Evolutionary conservation across 2,888 invertebrate species (phyloP), one percentile per base, ranked within the genome.

Genomic region (Brachyopa scutellaris): DNA sequence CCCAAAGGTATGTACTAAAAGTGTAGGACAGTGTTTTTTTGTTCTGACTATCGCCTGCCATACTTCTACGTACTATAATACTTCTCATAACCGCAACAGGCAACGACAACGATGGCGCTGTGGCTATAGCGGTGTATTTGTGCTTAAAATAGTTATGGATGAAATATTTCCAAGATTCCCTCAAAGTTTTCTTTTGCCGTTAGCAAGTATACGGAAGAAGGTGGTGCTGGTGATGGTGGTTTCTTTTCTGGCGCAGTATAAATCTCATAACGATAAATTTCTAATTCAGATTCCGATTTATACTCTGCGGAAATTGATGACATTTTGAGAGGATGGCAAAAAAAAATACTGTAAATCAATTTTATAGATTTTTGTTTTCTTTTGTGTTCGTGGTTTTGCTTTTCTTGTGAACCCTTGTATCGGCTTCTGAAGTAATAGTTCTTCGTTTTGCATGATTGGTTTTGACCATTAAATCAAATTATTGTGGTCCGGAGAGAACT

Each of bases 381-480:
- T 23, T 38, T 57, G 51, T 31, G 33, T 23, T 57, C 7, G 21
- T 19, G 57, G 33, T 36, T 55, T 45, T 53, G 8, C 13, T 31
- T 67, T 38, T 7, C 11, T 33, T 38, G 8, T 9, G 13, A 29
- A 11, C 26, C 26, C 45, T 38, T 36, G 47, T 31, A 36, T 51
- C 23, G 45, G 67, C 36, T 2, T 15, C 19, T 45, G 45, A 15
- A 38, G 57, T 53, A 29, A 53, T 40, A 66, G 51, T 53, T 51
- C 17, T 53, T 17, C 55, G 33, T 19, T 57, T 57, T 57, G 67
- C 67, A 69, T 69, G 69, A 69, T 57, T 69, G 69, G 47, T 47
- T 69, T 57, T 38, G 57, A 47, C 57, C 69, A 69, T 69, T 57
- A 69, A 69, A 69, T 57, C 26, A 57, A 53, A 66, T 66, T 66